Base-by-base conservation (phyloP, 2,113 vertebrate genomes). In the Phyllostomus discolor region DNA sequence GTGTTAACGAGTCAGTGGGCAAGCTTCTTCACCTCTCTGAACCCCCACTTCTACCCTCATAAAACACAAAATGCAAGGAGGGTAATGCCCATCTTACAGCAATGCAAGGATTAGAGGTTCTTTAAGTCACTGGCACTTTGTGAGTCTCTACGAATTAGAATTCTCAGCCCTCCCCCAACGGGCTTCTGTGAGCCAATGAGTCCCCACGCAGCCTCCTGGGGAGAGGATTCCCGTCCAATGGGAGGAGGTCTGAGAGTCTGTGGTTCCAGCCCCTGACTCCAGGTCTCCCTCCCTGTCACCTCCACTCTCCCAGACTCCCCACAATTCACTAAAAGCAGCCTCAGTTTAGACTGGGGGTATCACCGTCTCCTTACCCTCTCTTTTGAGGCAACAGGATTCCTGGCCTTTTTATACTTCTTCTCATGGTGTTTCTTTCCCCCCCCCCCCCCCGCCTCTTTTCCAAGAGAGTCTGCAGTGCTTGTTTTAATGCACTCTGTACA, bases 361-460 rank as follows among this genome's bases (percentile, higher is more conserved):
- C 62, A 38, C 1, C 1, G 10, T 75, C 83, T 31, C n/a, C 26
- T 85, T 54, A 12, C 50, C 24, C 43, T 64, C 84, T 17, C 19
- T 81, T 70, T 87, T 79, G 38, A 54, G 86, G 54, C 50, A 46
- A 89, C 86, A 90, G 88, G 69, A 89, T 91, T 90, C 92, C 91
- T 96, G 62, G 62, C 88, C 88, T 92, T 82, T 96, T 96, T 59
- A 75, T 50, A 80, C 88, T 92, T 73, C 66, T n/a, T 70, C 72
- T 83, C 52, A 35, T 54, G 11, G 11, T 59, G 81, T 93, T 59
- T 46, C 57, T 87, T 88, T 73, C 59, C 16, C 15, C 57, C 57
- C 57, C 48, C 38, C n/a, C n/a, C n/a, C n/a, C n/a, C n/a, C n/a
- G n/a, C n/a, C 46, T 79, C 52, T 88, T 88, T 97, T 76, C 90